Conservation (phyloP, 2,797 vertebrate species). For the Holocentrus rufus region DNA sequence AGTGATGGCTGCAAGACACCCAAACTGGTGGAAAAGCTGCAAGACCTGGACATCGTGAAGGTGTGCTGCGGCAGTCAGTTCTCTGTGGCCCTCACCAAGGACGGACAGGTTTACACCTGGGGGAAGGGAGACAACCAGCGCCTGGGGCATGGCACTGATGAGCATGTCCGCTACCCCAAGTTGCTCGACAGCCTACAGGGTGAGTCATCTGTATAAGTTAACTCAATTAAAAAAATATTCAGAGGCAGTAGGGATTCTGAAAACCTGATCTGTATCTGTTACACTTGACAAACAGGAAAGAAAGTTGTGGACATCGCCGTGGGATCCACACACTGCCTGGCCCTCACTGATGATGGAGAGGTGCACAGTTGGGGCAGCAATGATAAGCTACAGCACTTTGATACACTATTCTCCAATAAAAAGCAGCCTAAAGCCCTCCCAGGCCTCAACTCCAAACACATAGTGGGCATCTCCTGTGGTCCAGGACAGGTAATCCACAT, state of each 20-base stretch:
- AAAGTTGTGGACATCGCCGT: constrained; percentile 96
- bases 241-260: neutral
- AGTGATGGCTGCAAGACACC: constrained; percentile 98
- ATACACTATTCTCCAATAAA: constrained; percentile 95
- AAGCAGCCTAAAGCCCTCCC: constrained; percentile 93
- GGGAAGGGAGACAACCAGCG: constrained; percentile 98
- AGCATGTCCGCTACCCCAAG: constrained; percentile 98
- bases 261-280: constrained; percentile 1
- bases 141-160: constrained; percentile 96
- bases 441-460: constrained; percentile 94
- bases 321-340: constrained; percentile 96
- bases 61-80: constrained; percentile 98
- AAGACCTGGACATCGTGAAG: constrained; percentile 94
- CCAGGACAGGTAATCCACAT: constrained; percentile 89
- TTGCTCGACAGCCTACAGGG: constrained; percentile 94
- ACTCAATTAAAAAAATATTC: neutral
- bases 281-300: constrained; percentile 83
- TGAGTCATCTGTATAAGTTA: constrained; percentile 62
- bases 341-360: constrained; percentile 95
- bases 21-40: constrained; percentile 95
- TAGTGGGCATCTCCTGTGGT: constrained; percentile 95
- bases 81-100: constrained; percentile 94
- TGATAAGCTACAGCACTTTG: constrained; percentile 98
- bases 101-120: constrained; percentile 98
- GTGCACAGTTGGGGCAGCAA: constrained; percentile 99